phyloP scores from a whole-genome alignment of 2,113 vertebrate species.

The Cavia aperea region DNA sequence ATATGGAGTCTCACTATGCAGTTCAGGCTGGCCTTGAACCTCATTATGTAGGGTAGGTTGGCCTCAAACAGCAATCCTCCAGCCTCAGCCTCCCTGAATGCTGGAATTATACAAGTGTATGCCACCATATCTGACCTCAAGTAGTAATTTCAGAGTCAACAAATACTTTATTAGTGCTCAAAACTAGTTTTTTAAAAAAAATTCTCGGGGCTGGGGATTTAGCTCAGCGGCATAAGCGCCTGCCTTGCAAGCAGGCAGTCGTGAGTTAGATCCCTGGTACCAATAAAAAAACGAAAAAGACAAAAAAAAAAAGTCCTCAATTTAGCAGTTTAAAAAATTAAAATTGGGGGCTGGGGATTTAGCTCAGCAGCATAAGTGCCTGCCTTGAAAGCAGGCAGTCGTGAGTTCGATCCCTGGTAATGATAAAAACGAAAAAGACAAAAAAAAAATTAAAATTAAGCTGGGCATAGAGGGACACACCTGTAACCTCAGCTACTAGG shows the following conservation, averaged over 20 bases:
- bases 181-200: not conserved
- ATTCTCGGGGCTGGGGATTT: not conserved
- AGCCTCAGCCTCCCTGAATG: not conserved
- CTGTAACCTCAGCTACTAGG: no score
- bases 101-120: not conserved
- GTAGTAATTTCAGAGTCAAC: not conserved
- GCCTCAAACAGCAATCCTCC: not conserved
- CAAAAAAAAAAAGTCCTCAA: slow-evolving; percentile 10
- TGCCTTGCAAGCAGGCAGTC: no score
- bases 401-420: no score
- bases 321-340: not conserved
- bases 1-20: not conserved
- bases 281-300: no score
- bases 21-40: not conserved
- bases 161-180: not conserved
- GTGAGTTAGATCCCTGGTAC: no score
- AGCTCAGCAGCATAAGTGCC: no score
- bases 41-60: not conserved
- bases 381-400: no score
- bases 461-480: no score
- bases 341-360: not conserved
- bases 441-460: no score
- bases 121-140: not conserved
- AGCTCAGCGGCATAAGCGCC: no score
- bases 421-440: no score